A percentile compares a stretch with the other conserved stretches of the same genome.
Evolutionary conservation across 2,113 vertebrate genomes (phyloP).

Genomic region (Oryzias melastigma): DNA sequence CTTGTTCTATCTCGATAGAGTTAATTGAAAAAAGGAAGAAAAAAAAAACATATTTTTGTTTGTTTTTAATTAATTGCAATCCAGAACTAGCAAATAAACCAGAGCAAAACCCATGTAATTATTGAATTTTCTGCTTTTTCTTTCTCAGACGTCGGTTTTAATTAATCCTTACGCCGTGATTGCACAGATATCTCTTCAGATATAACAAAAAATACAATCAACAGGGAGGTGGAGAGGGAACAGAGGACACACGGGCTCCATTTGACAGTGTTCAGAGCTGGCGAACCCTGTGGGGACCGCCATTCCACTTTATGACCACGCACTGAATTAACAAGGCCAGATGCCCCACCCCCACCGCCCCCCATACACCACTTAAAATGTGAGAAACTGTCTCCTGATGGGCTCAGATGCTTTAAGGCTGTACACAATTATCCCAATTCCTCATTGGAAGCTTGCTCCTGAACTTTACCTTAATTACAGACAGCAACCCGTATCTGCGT

Average conservation of each 20-base stretch:
- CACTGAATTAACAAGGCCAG: constrained; percentile 77
- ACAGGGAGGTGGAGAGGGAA: constrained; percentile 35
- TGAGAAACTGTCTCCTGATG: constrained; percentile 70
- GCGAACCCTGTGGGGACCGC: constrained; percentile 59
- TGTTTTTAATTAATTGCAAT: constrained; percentile 11
- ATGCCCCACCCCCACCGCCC: constrained; percentile 28
- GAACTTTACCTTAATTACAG: constrained; percentile 71
- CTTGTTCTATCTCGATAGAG: too few species aligned
- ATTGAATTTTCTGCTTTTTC: constrained; percentile 14
- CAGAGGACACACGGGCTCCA: constrained; percentile 41
- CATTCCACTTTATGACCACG: constrained; percentile 75
- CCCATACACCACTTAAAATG: constrained; percentile 59
- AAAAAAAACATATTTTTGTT: neutral
- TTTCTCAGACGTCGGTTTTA: too few species aligned
- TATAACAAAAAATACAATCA: constrained; percentile 39
- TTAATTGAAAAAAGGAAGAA: too few species aligned
- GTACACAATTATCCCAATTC: constrained; percentile 77
- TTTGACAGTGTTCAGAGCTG: constrained; percentile 55
- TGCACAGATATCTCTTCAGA: constrained; percentile 7
- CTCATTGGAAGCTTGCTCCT: constrained; percentile 57
- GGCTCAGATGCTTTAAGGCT: constrained; percentile 73
- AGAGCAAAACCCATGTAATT: constrained; percentile 3
- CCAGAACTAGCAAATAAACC: constrained; percentile 13
- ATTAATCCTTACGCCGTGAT: constrained; percentile 14
- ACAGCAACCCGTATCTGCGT: constrained; percentile 51